Conservation (phyloP, 2,113 vertebrate species). For the Marmota flaviventris region DNA sequence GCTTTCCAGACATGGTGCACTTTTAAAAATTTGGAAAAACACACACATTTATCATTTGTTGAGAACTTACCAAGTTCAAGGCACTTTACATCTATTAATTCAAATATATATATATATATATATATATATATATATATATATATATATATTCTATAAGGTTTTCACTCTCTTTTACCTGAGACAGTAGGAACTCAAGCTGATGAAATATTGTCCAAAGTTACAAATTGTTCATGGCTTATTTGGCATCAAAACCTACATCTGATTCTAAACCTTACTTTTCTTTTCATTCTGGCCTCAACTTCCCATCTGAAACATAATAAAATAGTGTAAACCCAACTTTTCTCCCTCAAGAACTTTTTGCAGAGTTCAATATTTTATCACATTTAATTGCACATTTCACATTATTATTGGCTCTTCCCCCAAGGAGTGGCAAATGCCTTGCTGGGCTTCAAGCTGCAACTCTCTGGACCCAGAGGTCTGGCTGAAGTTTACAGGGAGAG, state of each 20-base stretch:
- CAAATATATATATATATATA: no score
- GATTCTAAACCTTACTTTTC: conserved; percentile 22
- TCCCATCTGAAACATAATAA: conserved; percentile 32
- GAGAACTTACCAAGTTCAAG: not conserved
- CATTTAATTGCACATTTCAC: not conserved
- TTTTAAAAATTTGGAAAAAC: not conserved
- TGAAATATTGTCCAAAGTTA: conserved; percentile 10
- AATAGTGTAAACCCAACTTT: conserved; percentile 64
- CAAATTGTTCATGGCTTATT: not conserved
- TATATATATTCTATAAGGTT: conserved; percentile 23
- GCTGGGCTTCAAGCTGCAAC: not conserved
- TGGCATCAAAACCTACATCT: conserved; percentile 14
- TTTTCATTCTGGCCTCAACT: not conserved
- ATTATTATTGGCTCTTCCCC: not conserved
- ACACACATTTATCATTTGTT: not conserved
- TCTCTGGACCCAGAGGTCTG: conserved; percentile 14
- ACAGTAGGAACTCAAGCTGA: not conserved
- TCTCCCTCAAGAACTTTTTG: not conserved
- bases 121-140: not conserved
- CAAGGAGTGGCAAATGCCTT: not conserved
- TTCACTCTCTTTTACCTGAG: not conserved
- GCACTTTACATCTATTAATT: not conserved
- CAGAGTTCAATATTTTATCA: not conserved
- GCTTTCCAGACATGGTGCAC: not conserved
- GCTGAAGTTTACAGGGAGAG: not conserved